Percentiles rank a stretch among this genome's conserved stretches.
These are phyloP conservation scores for Natrix natrix DNA, from an alignment of 2,797 vertebrate species.

Conservation along the genomic window DNA sequence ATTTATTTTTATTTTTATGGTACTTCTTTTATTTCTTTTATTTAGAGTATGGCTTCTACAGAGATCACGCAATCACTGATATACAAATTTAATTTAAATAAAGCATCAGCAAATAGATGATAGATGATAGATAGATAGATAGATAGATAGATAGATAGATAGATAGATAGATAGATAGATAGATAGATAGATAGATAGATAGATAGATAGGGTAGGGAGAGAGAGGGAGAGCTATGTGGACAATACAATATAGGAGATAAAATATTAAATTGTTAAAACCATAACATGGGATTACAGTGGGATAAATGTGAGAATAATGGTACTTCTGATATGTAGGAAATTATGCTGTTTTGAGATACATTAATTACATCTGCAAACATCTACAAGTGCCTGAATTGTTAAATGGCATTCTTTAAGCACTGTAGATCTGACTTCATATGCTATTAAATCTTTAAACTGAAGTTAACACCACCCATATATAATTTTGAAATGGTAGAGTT, in stretches of 20 bases:
- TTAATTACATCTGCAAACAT: background rate
- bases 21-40: background rate
- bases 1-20: conserved; percentile 11
- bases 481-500: background rate
- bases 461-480: background rate
- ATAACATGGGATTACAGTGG: background rate
- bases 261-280: background rate
- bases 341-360: background rate
- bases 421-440: background rate
- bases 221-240: background rate
- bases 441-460: background rate
- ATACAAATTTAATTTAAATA: background rate
- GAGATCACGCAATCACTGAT: background rate
- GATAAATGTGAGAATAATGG: background rate
- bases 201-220: background rate
- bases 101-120: background rate
- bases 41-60: background rate
- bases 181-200: too few species aligned
- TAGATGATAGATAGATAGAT: too few species aligned
- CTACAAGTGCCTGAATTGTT: background rate
- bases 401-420: background rate
- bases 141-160: too few species aligned
- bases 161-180: too few species aligned
- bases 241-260: background rate
- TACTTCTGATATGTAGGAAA: conserved; percentile 23